phyloP scores from a whole-genome alignment of 2,888 invertebrate species.

The Xylocampa areola region DNA sequence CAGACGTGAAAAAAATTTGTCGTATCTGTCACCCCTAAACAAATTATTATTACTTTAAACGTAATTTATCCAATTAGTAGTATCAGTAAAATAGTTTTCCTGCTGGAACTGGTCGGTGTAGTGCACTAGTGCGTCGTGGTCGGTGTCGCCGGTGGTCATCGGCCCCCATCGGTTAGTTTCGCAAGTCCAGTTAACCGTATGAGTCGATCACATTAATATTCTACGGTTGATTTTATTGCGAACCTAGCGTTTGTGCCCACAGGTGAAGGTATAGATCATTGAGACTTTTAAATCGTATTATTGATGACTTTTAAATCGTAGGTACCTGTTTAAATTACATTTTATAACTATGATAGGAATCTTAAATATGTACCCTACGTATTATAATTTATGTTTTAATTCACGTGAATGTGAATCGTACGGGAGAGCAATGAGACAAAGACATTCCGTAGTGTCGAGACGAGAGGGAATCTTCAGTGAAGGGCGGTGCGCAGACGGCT shows the following conservation, averaged over 20 bases:
- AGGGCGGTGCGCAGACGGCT: constrained; percentile 84
- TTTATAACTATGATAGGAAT: constrained; percentile 11
- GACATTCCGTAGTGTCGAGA: constrained; percentile 81
- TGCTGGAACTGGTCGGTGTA: constrained; percentile 66
- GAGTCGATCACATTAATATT: constrained; percentile 87
- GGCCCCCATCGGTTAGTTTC: constrained; percentile 86
- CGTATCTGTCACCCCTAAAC: constrained; percentile 55
- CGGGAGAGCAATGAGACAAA: constrained; percentile 74
- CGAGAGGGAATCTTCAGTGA: constrained; percentile 82
- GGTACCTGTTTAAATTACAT: constrained; percentile 34
- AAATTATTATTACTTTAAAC: constrained; percentile 21
- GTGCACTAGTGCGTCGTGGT: constrained; percentile 66
- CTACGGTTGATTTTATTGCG: constrained; percentile 81
- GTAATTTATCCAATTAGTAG: constrained; percentile 61
- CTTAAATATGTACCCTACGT: constrained; percentile 12
- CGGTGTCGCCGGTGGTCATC: constrained; percentile 83
- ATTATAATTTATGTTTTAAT: constrained; percentile 55
- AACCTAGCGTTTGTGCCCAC: constrained; percentile 77
- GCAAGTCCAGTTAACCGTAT: constrained; percentile 88
- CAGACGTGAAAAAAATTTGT: constrained; percentile 71
- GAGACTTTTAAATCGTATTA: constrained; percentile 40
- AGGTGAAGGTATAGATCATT: constrained; percentile 40
- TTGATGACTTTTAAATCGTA: constrained; percentile 38
- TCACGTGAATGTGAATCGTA: constrained; percentile 62
- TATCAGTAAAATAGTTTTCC: constrained; percentile 64